Conservation (phyloP, 1,140 invertebrate species). For the Dreissena rostriformis region DNA sequence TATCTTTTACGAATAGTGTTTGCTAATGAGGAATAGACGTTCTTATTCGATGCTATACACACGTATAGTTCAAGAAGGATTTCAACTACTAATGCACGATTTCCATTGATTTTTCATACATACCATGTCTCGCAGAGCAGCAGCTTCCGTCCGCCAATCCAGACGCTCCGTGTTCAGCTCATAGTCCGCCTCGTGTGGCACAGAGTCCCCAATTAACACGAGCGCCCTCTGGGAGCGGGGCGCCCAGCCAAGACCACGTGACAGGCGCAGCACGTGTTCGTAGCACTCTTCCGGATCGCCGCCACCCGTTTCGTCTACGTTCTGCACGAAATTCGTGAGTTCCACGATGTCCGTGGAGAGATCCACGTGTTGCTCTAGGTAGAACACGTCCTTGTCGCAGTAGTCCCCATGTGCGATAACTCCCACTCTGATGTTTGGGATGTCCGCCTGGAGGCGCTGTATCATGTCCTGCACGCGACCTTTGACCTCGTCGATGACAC, state of each 20-base stretch:
- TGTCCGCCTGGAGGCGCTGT: conserved; percentile 73
- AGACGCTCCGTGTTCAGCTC: conserved; percentile 67
- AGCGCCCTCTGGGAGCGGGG: conserved; percentile 67
- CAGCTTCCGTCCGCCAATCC: conserved; percentile 74
- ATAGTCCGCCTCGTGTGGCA: conserved; percentile 72
- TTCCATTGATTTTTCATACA: too few species aligned
- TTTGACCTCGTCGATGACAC: conserved; percentile 67
- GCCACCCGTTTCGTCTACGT: conserved; percentile 70
- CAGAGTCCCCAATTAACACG: conserved; percentile 77
- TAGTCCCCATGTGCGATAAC: conserved; percentile 77
- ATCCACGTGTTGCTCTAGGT: conserved; percentile 73
- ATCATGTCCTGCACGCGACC: conserved; percentile 73
- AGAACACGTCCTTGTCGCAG: conserved; percentile 71
- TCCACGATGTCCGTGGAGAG: conserved; percentile 65
- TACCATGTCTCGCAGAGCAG: conserved; percentile 50
- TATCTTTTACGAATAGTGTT: too few species aligned
- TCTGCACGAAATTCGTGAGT: conserved; percentile 71
- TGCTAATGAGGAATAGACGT: too few species aligned
- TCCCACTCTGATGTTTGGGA: conserved; percentile 69
- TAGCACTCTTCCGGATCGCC: conserved; percentile 75
- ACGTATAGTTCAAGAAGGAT: too few species aligned
- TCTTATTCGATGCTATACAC: too few species aligned
- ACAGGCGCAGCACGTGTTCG: conserved; percentile 72
- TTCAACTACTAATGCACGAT: too few species aligned
- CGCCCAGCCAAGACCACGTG: conserved; percentile 69